phyloP scores from a whole-genome alignment of 1,140 invertebrate genomes.

The Zaprionus capensis region DNA sequence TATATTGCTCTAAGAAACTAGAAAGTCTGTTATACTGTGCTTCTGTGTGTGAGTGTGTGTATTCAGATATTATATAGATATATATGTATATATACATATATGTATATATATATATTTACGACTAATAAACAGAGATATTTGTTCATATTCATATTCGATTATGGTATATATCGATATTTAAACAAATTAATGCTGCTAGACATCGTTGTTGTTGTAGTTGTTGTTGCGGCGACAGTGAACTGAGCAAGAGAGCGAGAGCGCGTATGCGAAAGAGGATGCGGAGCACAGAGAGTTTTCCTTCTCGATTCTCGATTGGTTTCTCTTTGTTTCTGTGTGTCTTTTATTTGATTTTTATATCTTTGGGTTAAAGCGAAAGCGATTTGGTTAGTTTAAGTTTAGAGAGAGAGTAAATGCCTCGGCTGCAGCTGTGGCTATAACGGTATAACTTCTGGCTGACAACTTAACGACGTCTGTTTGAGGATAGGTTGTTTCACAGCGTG shows the following conservation, averaged over 20 bases:
- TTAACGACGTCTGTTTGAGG: constrained; percentile 72
- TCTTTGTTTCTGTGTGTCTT: constrained; percentile 10
- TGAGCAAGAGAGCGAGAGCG: constrained; percentile 30
- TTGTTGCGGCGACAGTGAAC: constrained; percentile 9
- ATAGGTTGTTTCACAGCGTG: constrained; percentile 14
- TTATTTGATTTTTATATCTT: constrained; percentile 25
- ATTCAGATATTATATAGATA: constrained; percentile 33
- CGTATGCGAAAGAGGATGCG: no score
- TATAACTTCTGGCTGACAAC: constrained; percentile 51
- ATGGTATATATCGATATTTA: constrained; percentile 26
- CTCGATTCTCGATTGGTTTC: constrained; percentile 2
- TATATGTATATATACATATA: constrained; percentile 38
- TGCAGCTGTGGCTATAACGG: constrained; percentile 30
- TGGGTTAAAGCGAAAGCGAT: constrained; percentile 64
- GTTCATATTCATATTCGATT: constrained; percentile 6
- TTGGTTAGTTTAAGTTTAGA: constrained; percentile 51
- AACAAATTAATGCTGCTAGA: constrained; percentile 29
- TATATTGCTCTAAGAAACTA: neutral
- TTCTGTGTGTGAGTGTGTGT: neutral
- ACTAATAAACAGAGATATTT: constrained; percentile 27
- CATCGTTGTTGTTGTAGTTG: constrained; percentile 38
- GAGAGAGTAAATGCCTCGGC: constrained; percentile 60
- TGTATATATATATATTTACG: constrained; percentile 47
- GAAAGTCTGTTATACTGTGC: neutral
- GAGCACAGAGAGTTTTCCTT: constrained; percentile 10